Evolutionary conservation across 2,888 invertebrate species (phyloP).

Genomic region (Cepaea hortensis): DNA sequence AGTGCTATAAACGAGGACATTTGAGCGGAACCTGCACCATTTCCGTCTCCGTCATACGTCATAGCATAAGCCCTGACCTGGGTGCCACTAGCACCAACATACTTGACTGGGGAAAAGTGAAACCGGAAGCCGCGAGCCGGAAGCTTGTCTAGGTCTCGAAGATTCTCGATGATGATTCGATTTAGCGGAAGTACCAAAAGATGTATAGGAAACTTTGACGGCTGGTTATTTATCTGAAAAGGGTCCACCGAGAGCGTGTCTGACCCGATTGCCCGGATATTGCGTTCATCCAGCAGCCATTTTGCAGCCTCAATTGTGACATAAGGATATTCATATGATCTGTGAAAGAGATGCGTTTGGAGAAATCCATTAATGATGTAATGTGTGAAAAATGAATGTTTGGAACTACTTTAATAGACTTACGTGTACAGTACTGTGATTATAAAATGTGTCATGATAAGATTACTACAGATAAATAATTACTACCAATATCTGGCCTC

Average conservation of each 20-base stretch:
- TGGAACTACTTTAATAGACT: neutral
- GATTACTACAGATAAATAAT: too few species aligned
- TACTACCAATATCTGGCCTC: too few species aligned
- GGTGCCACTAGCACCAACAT: slow-evolving; percentile 25
- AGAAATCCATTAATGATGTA: neutral
- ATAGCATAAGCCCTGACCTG: slow-evolving; percentile 36
- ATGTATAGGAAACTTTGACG: slow-evolving; percentile 10
- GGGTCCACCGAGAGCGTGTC: slow-evolving; percentile 21
- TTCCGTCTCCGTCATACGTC: neutral
- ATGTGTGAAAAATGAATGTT: neutral
- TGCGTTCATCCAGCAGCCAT: slow-evolving; percentile 12
- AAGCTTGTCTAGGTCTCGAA: slow-evolving; percentile 24
- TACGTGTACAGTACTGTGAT: neutral
- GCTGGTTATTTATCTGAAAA: neutral
- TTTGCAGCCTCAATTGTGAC: slow-evolving; percentile 15
- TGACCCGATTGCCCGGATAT: neutral
- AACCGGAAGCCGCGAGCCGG: slow-evolving; percentile 34
- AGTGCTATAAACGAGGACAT: neutral
- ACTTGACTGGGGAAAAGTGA: slow-evolving; percentile 15
- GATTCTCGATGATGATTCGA: slow-evolving; percentile 21
- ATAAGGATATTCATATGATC: slow-evolving; percentile 13
- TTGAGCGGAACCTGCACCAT: neutral
- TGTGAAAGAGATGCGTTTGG: neutral
- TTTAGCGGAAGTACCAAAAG: neutral
- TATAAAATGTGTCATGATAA: too few species aligned